Evolutionary conservation across 2,797 vertebrate species (phyloP), one percentile per base, ranked within the genome.

Genomic region (Anguilla obscura): DNA sequence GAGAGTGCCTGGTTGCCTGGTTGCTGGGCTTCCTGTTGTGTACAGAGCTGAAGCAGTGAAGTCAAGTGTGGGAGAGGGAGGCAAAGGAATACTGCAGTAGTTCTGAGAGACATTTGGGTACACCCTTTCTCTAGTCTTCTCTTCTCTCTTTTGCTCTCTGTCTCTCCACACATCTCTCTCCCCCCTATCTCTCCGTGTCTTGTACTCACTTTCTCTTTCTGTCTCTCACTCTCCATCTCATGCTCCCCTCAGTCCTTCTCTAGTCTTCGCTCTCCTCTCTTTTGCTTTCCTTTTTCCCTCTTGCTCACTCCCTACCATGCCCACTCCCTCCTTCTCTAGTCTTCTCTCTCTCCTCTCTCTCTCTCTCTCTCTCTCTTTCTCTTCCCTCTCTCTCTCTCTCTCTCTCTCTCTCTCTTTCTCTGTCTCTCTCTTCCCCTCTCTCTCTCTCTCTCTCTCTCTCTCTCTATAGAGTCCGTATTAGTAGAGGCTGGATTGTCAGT

Each of bases 371-470:
- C 18, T 3, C 16, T 40, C 27, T 16, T 0, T 40, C 74, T 76
- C 60, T 24, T 0, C 1, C 18, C 1, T 6, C 0, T 0, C 1
- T 21, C 1, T 4, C n/a, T 21, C 7, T 21, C 14, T 0, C 12
- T n/a, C 60, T 7, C 60, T 14, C 1, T 12, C 9, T 83, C 58
- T 3, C 14, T 4, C 14, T 24, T 21, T 63, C 1, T 33, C 69
- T 0, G 1, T 1, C n/a, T 1, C 69, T 63, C 18, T 16, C 24
- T n/a, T 1, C n/a, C 3, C 1, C 60, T 9, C 52, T 16, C 16
- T 10, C 63, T 18, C 12, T 36, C 8, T 74, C 10, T 16, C 12
- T 2, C 8, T 74, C 9, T 74, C 30, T 36, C 3, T 74, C 69
- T 30, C 69, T 66, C 63, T 66, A 24, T 66, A 14, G 54, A 18